A percentile compares a stretch with the other conserved stretches of the same genome.
Evolutionary conservation across 2,888 invertebrate genomes (phyloP).

Genomic region (Drosophila borborema): DNA sequence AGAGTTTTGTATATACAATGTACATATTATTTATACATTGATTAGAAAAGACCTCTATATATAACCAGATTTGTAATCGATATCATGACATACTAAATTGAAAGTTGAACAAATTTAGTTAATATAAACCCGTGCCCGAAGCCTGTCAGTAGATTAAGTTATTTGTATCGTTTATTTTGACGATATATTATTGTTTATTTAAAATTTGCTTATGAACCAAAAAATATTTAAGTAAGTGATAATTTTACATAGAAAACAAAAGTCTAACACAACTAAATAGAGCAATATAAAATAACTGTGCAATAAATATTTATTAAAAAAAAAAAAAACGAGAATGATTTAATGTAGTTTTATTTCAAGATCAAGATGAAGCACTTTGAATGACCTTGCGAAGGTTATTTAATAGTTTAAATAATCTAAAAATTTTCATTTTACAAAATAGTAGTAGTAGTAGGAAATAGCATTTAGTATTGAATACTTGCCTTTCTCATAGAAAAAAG

Average conservation of each 20-base stretch:
- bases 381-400: constrained; percentile 5
- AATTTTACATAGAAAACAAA: constrained; percentile 45
- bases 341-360: not conserved
- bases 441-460: not conserved
- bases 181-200: constrained; percentile 23
- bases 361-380: not conserved
- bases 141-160: constrained; percentile 48
- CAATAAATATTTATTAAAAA: constrained; percentile 58
- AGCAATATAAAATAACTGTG: constrained; percentile 69
- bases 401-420: not conserved
- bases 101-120: constrained; percentile 12
- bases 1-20: constrained; percentile 60
- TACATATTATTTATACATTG: constrained; percentile 49
- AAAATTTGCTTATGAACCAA: constrained; percentile 24
- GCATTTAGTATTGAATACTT: not conserved
- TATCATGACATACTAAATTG: constrained; percentile 22
- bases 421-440: not conserved
- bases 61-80: constrained; percentile 29
- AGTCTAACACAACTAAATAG: constrained; percentile 40
- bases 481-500: not conserved
- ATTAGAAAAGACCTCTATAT: constrained; percentile 16
- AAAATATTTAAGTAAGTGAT: constrained; percentile 48
- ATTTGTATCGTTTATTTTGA: constrained; percentile 18
- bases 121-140: constrained; percentile 2
- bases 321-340: not conserved